Conservation (phyloP, 2,797 vertebrate genomes). For the Anisognathus igniventris region DNA sequence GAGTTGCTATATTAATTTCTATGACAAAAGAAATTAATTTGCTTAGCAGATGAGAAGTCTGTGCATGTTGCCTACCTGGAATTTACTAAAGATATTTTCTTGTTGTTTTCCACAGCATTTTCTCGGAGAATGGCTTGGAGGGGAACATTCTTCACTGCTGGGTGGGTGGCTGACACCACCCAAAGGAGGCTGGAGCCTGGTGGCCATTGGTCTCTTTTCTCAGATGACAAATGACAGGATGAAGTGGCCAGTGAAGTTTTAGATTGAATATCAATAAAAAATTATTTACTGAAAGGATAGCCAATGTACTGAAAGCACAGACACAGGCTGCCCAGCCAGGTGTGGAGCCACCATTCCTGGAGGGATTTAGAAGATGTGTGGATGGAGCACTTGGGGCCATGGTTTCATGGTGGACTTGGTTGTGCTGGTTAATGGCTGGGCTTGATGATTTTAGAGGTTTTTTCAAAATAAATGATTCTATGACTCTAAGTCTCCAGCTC, state of each 20-base stretch:
- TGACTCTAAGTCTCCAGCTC: not conserved
- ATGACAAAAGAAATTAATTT: no score
- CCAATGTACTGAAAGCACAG: not conserved
- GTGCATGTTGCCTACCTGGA: not conserved
- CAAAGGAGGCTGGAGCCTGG: not conserved
- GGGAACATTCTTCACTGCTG: not conserved
- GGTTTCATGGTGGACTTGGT: not conserved
- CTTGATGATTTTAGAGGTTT: not conserved
- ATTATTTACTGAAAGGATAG: not conserved
- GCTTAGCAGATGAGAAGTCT: not conserved
- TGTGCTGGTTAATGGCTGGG: not conserved
- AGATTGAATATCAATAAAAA: not conserved
- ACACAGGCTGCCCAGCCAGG: not conserved
- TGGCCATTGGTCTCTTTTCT: not conserved
- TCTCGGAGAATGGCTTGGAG: not conserved
- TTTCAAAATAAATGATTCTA: not conserved
- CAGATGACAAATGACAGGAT: not conserved
- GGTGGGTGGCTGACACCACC: not conserved
- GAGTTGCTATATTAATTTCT: not conserved
- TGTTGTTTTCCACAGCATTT: not conserved
- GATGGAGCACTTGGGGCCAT: no score
- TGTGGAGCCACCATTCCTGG: not conserved
- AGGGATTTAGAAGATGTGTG: not conserved
- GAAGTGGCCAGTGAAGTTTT: not conserved
- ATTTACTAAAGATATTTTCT: not conserved